A percentile compares a stretch with the other conserved stretches of the same genome.
phyloP scores from a whole-genome alignment of 2,888 invertebrate genomes.

The Pachycephus smyrnensis region DNA sequence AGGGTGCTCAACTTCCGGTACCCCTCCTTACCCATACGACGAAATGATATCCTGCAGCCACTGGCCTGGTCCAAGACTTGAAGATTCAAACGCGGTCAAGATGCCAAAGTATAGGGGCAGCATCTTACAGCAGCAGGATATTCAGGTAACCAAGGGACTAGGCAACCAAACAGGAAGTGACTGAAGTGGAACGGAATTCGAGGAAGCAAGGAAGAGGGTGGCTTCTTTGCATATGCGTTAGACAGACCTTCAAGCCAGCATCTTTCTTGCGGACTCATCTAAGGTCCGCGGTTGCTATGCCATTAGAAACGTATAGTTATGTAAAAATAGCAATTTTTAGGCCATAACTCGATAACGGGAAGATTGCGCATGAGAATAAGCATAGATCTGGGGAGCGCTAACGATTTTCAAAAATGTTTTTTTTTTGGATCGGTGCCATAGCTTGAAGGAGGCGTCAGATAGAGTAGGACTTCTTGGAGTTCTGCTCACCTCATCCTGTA shows the following conservation, averaged over 20 bases:
- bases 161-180: background rate
- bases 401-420: background rate
- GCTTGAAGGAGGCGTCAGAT: background rate
- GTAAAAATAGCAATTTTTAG: background rate
- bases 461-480: background rate
- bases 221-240: conserved; percentile 5
- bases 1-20: background rate
- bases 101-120: background rate
- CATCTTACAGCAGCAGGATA: background rate
- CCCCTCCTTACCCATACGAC: background rate
- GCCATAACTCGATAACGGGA: background rate
- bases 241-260: background rate
- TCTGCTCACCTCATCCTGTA: background rate
- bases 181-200: background rate
- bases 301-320: background rate
- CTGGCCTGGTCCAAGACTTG: background rate
- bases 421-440: background rate
- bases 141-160: background rate
- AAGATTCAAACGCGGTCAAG: background rate
- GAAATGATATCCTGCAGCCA: background rate
- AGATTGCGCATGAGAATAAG: background rate
- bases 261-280: background rate
- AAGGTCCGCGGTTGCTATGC: background rate
- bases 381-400: background rate
- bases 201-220: conserved; percentile 23